Percentiles rank a stretch among this genome's conserved stretches.
phyloP scores from a whole-genome alignment of 2,113 vertebrate species.

The Halichoerus grypus region DNA sequence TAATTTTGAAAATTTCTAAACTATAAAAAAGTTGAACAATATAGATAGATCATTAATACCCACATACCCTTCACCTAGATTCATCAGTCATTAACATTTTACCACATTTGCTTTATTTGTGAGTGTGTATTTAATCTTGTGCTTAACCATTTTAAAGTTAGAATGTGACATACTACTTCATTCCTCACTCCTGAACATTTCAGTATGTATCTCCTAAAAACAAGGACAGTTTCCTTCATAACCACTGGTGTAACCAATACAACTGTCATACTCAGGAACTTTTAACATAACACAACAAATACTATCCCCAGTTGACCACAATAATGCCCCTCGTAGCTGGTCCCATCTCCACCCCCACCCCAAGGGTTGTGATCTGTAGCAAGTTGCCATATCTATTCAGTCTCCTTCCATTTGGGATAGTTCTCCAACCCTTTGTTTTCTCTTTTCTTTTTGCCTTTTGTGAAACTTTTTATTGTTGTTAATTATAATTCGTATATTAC shows the following conservation, averaged over 20 bases:
- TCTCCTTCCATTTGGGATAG: slow-evolving; percentile 16
- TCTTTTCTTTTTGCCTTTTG: background rate
- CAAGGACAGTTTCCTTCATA: slow-evolving; percentile 7
- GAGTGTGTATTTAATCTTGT: slow-evolving; percentile 8
- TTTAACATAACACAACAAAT: background rate
- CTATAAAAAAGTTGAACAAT: background rate
- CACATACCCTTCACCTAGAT: background rate
- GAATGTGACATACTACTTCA: background rate
- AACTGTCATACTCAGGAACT: background rate
- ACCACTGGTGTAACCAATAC: background rate
- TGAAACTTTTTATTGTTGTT: background rate
- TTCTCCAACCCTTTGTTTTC: background rate
- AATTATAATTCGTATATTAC: background rate
- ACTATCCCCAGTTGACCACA: background rate
- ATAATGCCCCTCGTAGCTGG: background rate
- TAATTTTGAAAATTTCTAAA: slow-evolving; percentile 34
- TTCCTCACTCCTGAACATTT: background rate
- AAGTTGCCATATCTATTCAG: background rate
- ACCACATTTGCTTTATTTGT: slow-evolving; percentile 8
- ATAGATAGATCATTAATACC: background rate
- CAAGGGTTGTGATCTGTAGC: background rate
- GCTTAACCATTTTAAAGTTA: background rate
- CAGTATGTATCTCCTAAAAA: background rate
- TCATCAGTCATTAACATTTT: slow-evolving; percentile 51
- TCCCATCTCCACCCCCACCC: accelerated